phyloP scores from a whole-genome alignment of 2,888 invertebrate genomes.

The Eristalis pertinax region DNA sequence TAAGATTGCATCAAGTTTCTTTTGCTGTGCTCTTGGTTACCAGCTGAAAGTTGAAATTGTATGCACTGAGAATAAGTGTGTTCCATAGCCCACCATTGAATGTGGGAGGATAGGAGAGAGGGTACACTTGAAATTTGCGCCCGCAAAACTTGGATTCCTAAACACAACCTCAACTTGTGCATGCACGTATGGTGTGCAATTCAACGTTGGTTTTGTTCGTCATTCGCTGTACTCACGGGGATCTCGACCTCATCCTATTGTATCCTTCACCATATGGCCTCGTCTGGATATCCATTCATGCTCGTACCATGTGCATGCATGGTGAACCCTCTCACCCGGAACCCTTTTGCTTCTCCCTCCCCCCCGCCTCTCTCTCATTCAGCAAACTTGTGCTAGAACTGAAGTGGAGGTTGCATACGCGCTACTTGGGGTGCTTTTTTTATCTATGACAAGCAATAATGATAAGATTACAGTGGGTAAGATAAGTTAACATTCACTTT shows the following conservation, averaged over 20 bases:
- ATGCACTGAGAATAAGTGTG: not conserved
- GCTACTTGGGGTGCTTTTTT: not conserved
- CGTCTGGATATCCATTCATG: slow-evolving; percentile 4
- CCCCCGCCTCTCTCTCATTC: not conserved
- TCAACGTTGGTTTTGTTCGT: slow-evolving; percentile 19
- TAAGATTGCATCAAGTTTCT: slow-evolving; percentile 17
- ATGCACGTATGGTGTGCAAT: not conserved
- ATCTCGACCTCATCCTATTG: slow-evolving; percentile 1
- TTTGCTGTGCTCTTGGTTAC: slow-evolving; percentile 13
- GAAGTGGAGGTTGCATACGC: slow-evolving; percentile 17
- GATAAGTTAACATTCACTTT: not conserved
- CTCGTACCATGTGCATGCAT: not conserved
- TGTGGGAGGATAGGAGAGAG: not conserved
- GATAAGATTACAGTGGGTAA: not conserved
- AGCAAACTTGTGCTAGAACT: slow-evolving; percentile 6
- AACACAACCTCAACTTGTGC: slow-evolving; percentile 11
- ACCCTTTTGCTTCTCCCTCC: not conserved
- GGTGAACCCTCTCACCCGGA: slow-evolving; percentile 7
- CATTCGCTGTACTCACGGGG: slow-evolving; percentile 3
- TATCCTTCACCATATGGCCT: slow-evolving; percentile 7
- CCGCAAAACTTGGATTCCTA: not conserved
- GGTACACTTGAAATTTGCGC: slow-evolving; percentile 23
- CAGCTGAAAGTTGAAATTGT: slow-evolving; percentile 17
- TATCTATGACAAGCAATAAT: not conserved
- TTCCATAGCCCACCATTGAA: not conserved